phyloP scores from a whole-genome alignment of 2,113 vertebrate species.

The Pteruthius melanotis region DNA sequence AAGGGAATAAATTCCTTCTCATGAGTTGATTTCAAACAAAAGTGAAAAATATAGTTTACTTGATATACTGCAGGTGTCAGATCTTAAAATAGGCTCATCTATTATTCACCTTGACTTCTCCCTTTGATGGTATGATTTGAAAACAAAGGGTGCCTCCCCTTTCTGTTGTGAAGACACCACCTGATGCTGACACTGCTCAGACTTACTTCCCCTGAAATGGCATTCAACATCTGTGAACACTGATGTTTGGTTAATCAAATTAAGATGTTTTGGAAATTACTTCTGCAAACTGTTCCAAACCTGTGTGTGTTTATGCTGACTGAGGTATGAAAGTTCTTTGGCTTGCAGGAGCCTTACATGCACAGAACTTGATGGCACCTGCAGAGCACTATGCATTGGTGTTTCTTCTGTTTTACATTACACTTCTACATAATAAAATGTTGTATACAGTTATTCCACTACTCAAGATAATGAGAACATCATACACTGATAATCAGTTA shows the following conservation, averaged over 20 bases:
- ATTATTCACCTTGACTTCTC: background rate
- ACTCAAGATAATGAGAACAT: background rate
- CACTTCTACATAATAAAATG: background rate
- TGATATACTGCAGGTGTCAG: background rate
- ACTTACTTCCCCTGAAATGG: background rate
- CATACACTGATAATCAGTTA: background rate
- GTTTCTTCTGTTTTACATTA: background rate
- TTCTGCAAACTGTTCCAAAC: background rate
- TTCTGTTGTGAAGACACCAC: background rate
- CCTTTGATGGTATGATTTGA: background rate
- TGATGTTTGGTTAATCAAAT: background rate
- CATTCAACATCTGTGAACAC: background rate
- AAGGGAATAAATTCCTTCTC: background rate
- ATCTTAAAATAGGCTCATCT: background rate
- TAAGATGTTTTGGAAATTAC: background rate
- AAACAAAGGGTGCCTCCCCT: background rate
- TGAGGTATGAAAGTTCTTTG: background rate
- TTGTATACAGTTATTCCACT: background rate
- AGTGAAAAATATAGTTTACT: background rate
- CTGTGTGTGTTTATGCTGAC: background rate
- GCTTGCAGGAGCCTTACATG: background rate
- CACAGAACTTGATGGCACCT: background rate
- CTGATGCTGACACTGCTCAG: background rate
- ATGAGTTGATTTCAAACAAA: background rate
- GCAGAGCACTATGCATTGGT: accelerated